These are phyloP conservation scores for Noctilio leporinus DNA, from an alignment of 2,113 vertebrate species.

Conservation along the genomic window DNA sequence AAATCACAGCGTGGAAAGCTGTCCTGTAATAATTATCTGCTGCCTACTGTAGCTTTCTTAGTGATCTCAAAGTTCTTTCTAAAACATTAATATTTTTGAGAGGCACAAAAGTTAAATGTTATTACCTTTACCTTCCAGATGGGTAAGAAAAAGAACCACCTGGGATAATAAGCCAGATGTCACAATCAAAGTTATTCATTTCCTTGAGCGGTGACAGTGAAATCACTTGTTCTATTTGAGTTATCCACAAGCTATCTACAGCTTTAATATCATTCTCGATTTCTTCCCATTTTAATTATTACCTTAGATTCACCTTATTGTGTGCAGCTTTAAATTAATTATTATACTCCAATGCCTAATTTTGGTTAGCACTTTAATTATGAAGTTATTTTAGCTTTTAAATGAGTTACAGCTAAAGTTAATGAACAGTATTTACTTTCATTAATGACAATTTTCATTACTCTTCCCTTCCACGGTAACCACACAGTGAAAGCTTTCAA, in stretches of 20 bases:
- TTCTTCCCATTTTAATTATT: slow-evolving; percentile 54
- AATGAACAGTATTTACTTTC: slow-evolving; percentile 62
- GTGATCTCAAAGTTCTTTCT: slow-evolving; percentile 13
- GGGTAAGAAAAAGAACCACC: not conserved
- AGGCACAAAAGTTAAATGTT: slow-evolving; percentile 34
- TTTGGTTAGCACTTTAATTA: slow-evolving; percentile 56
- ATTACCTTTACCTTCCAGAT: slow-evolving; percentile 48
- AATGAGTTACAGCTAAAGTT: slow-evolving; percentile 26
- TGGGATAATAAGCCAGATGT: slow-evolving; percentile 50
- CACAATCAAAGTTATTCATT: slow-evolving; percentile 4
- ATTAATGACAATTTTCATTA: slow-evolving; percentile 65
- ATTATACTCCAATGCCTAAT: slow-evolving; percentile 23
- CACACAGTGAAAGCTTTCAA: not conserved
- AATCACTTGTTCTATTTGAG: slow-evolving; percentile 14
- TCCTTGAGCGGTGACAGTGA: slow-evolving; percentile 19
- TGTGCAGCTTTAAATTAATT: slow-evolving; percentile 33
- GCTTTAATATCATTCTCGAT: slow-evolving; percentile 38
- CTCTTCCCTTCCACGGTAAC: slow-evolving; percentile 41
- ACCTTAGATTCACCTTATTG: slow-evolving; percentile 34
- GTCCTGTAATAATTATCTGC: not conserved
- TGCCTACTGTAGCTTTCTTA: not conserved
- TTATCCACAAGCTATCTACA: not conserved
- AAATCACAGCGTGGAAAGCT: not conserved
- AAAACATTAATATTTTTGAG: slow-evolving; percentile 35
- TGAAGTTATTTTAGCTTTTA: slow-evolving; percentile 55